Evolutionary conservation across 2,888 invertebrate species (phyloP), one percentile per base, ranked within the genome.

Genomic region (Oxytorus armatus): DNA sequence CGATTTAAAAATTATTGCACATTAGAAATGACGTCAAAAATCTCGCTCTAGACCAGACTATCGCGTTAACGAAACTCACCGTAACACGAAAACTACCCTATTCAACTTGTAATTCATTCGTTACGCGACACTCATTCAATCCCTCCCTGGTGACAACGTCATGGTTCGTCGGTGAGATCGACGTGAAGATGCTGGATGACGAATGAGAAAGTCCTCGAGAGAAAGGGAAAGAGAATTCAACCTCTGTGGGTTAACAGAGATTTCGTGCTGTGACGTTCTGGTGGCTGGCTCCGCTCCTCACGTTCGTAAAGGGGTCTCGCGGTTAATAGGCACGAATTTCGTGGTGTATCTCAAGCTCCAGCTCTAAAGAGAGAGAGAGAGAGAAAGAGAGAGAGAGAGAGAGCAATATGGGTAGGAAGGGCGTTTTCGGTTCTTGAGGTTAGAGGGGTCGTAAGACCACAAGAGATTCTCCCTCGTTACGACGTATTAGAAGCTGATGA

Each of bases 401-500:
- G 75, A 21, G 72, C 47, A 39, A n/a, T 1, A 3, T 21, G 61
- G 18, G 8, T 2, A 2, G 5, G 10, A 23, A 14, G 5, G 14
- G 14, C 21, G 70, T 29, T 72, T 53, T 51, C 49, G 16, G 65
- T 72, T 66, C 65, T 57, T 11, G 51, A 29, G 55, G 72, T 65
- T 33, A 18, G 39, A 25, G 55, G 49, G 70, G 70, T 65, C 49
- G 39, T 39, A 42, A 39, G 49, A 72, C 77, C 77, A 44, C 70
- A 59, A 57, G 59, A 61, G 78, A 61, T 81, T 73, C 69, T 69
- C 47, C 65, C 82, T 83, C 79, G 83, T 84, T 85, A 85, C 79
- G 79, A 82, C 75, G 72, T 81, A 84, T 85, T 84, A 83, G 77
- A 84, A 80, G 80, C 68, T 57, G 81, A 79, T 68, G 36, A 21